Base-by-base conservation (phyloP, 2,797 vertebrate genomes). In the Calcarius lapponicus region DNA sequence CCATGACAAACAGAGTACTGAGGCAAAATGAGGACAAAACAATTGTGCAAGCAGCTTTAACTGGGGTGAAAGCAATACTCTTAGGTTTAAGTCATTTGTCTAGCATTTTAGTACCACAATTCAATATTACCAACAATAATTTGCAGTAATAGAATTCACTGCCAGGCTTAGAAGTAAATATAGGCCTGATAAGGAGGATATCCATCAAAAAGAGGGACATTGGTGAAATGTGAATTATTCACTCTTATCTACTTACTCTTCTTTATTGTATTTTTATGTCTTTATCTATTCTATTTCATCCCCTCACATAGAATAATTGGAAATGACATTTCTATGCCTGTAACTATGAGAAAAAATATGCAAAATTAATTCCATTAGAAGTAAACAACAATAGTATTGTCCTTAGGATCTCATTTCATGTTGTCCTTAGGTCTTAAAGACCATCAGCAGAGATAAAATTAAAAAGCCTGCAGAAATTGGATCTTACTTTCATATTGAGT, bases 221-320 rank as follows among this genome's bases (percentile, higher is more conserved):
- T 86, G 62, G 31, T 65, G 82, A 90, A 85, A 76, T 67, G 26
- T 42, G 82, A 86, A 76, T 91, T 83, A 88, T 73, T 95, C 57
- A 53, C 34, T 86, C 36, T 82, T 92, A 94, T 80, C 64, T 87
- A 50, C 60, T 92, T 92, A n/a, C 11, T 73, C 28, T 61, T 86
- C 45, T 69, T 93, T 80, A 51, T 86, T 92, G 34, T 78, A 60
- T 66, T 85, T 67, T 87, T 64, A 88, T 83, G 87, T 86, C 45
- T 94, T 88, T 51, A 47, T 92, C 70, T 92, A 50, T 82, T 95
- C 40, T 87, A 75, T 71, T 86, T 95, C n/a, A 83, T 78, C 9
- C 67, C 21, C 42, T 78, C 28, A 71, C 34, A 88, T 88, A 78
- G 3, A 18, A 29, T 90, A 90, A 92, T 32, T 81, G 42, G 69